Evolutionary conservation across 2,888 invertebrate species (phyloP), one percentile per base, ranked within the genome.

Genomic region (Ischnus inquisitorius): DNA sequence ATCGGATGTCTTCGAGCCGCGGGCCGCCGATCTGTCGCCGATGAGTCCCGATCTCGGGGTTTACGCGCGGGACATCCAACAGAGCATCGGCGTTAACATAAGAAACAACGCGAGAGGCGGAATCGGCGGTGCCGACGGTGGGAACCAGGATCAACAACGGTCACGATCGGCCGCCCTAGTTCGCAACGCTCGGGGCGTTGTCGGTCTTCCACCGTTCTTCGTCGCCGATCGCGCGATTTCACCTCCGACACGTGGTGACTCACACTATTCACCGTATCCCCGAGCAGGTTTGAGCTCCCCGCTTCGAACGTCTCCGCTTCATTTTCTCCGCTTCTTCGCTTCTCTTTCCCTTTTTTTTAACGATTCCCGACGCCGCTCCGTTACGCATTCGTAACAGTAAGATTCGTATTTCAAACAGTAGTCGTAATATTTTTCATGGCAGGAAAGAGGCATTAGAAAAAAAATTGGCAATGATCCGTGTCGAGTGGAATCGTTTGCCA

Each of bases 1-100:
- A 85, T 94, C 95, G 86, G 96, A 97, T 90, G 96, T 97, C 64
- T 97, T 98, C 91, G 97, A 97, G 93, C 97, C 97, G 1, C 95
- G 96, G 81, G 96, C 96, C 84, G 96, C 96, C 2, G 97, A 97
- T 94, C 96, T 97, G 90, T 95, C 96, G 19, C 96, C 96, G 79
- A 97, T 97, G 97, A 97, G 97, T 41, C 94, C 95, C 22, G 96
- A 97, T 90, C 94, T 95, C n/a, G 96, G 96, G 51, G 95, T 97
- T 80, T 97, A 97, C 91, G 97, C 97, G 46, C 96, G 97, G 78
- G 97, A 97, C 93, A 96, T 97, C 88, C 97, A 97, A 93, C 97
- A 97, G 93, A 96, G 96, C 19, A 97, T 98, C 84, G 97, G 97
- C 74, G 97, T 98, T 16, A 96, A 96, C 90, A 97, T 97, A 88